Evolutionary conservation across 2,797 vertebrate genomes (phyloP).

Genomic region (Alcedo quadribrachys): DNA sequence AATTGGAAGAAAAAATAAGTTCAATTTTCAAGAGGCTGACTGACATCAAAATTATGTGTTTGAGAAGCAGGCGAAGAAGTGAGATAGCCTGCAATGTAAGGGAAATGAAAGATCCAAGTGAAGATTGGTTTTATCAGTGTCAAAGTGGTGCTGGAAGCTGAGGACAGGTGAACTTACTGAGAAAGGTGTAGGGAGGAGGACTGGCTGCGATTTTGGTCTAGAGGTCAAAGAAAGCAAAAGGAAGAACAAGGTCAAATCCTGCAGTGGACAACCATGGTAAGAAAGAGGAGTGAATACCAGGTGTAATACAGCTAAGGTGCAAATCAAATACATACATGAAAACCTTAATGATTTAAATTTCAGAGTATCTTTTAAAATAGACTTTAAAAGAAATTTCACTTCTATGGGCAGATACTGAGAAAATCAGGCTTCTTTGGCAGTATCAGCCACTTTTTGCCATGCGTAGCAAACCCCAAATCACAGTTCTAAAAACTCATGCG

Average conservation of each 20-base stretch:
- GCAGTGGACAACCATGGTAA: not conserved
- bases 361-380: not conserved
- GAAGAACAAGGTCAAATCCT: not conserved
- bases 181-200: not conserved
- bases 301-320: not conserved
- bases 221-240: not conserved
- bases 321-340: not conserved
- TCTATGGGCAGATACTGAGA: not conserved
- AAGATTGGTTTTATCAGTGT: slow-evolving; percentile 51
- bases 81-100: not conserved
- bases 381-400: not conserved
- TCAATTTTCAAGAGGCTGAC: slow-evolving; percentile 59
- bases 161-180: not conserved
- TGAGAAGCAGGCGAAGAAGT: slow-evolving; percentile 32
- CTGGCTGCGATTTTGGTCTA: not conserved
- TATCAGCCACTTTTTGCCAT: not conserved
- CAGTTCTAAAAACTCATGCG: not conserved
- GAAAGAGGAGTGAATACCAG: rapidly evolving
- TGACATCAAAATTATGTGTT: slow-evolving; percentile 58
- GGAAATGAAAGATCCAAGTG: slow-evolving; percentile 43
- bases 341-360: not conserved
- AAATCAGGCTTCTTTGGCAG: not conserved
- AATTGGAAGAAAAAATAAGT: slow-evolving; percentile 54
- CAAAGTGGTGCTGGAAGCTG: not conserved
- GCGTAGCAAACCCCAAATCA: not conserved